phyloP scores from a whole-genome alignment of 2,113 vertebrate species.

The Pseudorectes ferrugineus region DNA sequence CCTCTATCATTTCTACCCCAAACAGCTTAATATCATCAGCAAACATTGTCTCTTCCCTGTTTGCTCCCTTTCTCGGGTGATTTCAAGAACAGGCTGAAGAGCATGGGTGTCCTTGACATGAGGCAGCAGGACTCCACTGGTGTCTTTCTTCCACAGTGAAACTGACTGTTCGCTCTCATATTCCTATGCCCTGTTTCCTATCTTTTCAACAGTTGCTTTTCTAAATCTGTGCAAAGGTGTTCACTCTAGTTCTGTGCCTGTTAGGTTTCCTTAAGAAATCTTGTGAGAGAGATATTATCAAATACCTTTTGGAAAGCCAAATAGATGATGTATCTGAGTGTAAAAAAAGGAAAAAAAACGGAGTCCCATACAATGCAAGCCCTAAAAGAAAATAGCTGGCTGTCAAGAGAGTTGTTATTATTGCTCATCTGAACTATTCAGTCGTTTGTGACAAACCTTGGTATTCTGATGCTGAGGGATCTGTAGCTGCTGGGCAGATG shows the following conservation, averaged over 20 bases:
- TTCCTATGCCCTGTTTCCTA: background rate
- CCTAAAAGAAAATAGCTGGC: background rate
- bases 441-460: background rate
- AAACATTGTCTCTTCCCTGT: background rate
- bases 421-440: background rate
- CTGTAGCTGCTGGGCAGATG: background rate
- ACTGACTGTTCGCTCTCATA: background rate
- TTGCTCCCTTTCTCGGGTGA: background rate
- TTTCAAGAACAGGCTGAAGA: background rate
- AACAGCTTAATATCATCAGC: background rate
- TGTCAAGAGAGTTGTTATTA: background rate
- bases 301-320: background rate
- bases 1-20: background rate
- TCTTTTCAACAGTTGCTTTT: background rate
- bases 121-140: background rate
- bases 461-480: background rate
- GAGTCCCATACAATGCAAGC: background rate
- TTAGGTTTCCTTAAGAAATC: background rate
- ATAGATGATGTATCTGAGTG: background rate
- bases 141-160: background rate
- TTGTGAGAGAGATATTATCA: background rate
- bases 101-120: background rate
- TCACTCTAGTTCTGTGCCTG: background rate
- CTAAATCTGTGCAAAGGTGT: background rate
- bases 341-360: rapidly evolving